Evolutionary conservation across 2,797 vertebrate genomes (phyloP), one percentile per base, ranked within the genome.

Genomic region (Antennarius maculatus): DNA sequence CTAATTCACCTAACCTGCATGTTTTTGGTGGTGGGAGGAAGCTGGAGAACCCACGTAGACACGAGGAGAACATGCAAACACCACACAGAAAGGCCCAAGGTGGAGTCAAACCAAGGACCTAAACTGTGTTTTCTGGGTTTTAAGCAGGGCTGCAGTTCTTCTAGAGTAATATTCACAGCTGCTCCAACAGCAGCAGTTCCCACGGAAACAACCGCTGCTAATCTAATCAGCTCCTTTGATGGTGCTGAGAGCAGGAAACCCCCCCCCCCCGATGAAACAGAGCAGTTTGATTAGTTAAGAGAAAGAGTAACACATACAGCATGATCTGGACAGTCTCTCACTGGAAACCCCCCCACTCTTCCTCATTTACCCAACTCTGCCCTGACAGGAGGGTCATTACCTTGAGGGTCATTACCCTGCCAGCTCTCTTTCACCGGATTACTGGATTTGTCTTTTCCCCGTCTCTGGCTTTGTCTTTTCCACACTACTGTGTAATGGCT

Each of bases 281-380:
- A 70, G 39, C 61, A 1, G 68, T 66, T 85, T 87, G 86, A 89
- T 89, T 81, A 58, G 72, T 39, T 73, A 65, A 54, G 61, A 63
- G 37, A 58, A 37, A 45, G 28, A 47, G 14, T 61, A 74, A 82
- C 77, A 76, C 71, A 76, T 58, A 66, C 68, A 37, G 68, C 62
- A 43, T 65, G 73, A 70, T 89, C 81, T 86, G 82, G 84, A 90
- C 74, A 81, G 53, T 69, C 47, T 88, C 78, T 69, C 31, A 64
- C 15, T 5, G 15, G 11, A 43, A 2, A 15, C 27, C 66, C 31
- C 81, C 71, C 51, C 62, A 64, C 66, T 52, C 65, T 42, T 76
- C 55, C 61, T 62, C 45, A 9, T 28, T 86, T 90, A 66, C 17
- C 54, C 60, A 91, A 89, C 70, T 29, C 52, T 45, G 14, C 66